These are phyloP conservation scores for Eptatretus atami DNA, from an alignment of 2,797 vertebrate genomes.

Conservation along the genomic window DNA sequence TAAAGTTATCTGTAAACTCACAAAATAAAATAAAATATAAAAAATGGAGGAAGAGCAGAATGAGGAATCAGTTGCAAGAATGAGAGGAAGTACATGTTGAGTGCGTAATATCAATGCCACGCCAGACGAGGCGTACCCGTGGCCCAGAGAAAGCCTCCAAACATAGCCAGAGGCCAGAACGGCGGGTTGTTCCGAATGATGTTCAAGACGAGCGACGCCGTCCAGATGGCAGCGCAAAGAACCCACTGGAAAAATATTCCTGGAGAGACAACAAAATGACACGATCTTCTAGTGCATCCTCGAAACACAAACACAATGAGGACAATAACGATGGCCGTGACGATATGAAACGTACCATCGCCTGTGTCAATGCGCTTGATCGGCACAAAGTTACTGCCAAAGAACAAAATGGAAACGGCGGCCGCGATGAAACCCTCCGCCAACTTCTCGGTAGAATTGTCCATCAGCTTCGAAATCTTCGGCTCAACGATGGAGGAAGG, in stretches of 20 bases:
- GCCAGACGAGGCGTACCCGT: constrained; percentile 27
- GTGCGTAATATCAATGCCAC: background rate
- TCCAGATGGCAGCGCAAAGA: constrained; percentile 44
- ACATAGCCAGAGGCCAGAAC: constrained; percentile 52
- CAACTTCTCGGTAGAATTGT: constrained; percentile 11
- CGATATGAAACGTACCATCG: constrained; percentile 25
- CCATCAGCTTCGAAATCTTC: too few species aligned
- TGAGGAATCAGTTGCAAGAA: too few species aligned
- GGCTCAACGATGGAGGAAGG: too few species aligned
- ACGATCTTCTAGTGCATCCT: too few species aligned
- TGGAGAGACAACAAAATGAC: constrained; percentile 13
- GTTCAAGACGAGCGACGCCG: constrained; percentile 29
- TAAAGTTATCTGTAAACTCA: too few species aligned
- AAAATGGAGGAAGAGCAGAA: too few species aligned
- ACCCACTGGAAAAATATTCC: constrained; percentile 85
- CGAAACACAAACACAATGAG: too few species aligned
- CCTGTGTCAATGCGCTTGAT: constrained; percentile 47
- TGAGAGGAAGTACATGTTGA: too few species aligned
- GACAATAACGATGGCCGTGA: too few species aligned
- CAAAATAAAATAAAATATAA: too few species aligned
- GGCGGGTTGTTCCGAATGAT: constrained; percentile 26
- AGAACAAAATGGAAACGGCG: constrained; percentile 25
- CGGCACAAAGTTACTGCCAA: constrained; percentile 47
- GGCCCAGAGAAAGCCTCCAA: constrained; percentile 56
- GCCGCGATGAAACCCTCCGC: constrained; percentile 26